These are phyloP conservation scores for Baryphthengus martii DNA, from an alignment of 2,113 vertebrate species.

Conservation along the genomic window DNA sequence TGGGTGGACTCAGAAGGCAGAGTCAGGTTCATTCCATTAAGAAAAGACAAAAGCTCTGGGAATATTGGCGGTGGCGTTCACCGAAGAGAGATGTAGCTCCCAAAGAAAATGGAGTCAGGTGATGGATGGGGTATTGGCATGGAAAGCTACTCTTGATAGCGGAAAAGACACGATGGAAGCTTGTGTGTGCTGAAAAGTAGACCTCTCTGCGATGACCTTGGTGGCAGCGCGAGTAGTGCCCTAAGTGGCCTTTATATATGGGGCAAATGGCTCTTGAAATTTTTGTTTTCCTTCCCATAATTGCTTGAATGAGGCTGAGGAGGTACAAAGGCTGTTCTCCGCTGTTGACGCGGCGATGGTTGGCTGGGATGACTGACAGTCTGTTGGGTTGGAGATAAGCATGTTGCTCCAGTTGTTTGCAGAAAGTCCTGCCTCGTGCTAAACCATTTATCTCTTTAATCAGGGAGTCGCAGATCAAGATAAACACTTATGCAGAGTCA, in stretches of 20 bases:
- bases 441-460: not conserved
- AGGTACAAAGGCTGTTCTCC: not conserved
- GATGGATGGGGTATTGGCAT: not conserved
- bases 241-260: not conserved
- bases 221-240: not conserved
- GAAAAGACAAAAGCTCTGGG: not conserved
- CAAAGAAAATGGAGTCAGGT: not conserved
- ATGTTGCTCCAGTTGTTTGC: not conserved
- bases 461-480: slow-evolving; percentile 23
- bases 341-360: not conserved
- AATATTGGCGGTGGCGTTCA: not conserved
- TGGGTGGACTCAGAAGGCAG: not conserved
- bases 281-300: not conserved
- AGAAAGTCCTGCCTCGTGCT: not conserved
- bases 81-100: not conserved
- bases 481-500: not conserved
- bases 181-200: not conserved
- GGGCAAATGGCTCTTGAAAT: not conserved
- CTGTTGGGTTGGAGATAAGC: not conserved
- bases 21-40: not conserved
- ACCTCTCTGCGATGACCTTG: not conserved
- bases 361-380: not conserved
- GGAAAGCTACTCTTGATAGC: not conserved
- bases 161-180: not conserved
- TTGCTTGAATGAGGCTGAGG: not conserved